These are phyloP conservation scores for Gila orcuttii DNA, from an alignment of 2,113 vertebrate species.

Conservation along the genomic window DNA sequence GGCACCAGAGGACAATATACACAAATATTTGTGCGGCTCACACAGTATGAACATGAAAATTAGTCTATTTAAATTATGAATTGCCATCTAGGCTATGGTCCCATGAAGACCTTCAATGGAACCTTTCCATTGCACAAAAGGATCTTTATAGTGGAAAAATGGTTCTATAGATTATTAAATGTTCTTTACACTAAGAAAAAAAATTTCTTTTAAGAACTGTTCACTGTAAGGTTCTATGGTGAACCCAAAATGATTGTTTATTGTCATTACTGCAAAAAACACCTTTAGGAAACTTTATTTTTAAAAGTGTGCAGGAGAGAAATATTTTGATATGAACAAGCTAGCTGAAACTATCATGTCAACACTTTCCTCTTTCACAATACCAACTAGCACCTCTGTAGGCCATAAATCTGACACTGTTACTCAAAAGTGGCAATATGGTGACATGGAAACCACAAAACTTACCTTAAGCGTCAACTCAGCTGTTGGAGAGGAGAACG, in stretches of 20 bases:
- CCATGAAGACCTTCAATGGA: background rate
- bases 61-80: background rate
- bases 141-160: background rate
- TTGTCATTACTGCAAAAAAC: background rate
- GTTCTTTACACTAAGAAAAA: background rate
- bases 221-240: background rate
- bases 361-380: background rate
- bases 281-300: background rate
- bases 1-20: conserved; percentile 73
- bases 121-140: background rate
- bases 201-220: background rate
- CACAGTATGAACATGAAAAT: background rate
- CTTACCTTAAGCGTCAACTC: background rate
- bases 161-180: background rate
- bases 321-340: background rate
- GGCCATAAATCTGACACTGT: background rate
- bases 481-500: conserved; percentile 7
- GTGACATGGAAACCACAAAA: conserved; percentile 19
- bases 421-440: background rate
- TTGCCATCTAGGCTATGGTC: background rate
- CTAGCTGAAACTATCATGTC: background rate
- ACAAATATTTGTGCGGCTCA: background rate
- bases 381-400: background rate
- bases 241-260: background rate
- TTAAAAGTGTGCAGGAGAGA: background rate